Evolutionary conservation across 1,140 invertebrate genomes (phyloP), one percentile per base, ranked within the genome.

Genomic region (Delia radicum): DNA sequence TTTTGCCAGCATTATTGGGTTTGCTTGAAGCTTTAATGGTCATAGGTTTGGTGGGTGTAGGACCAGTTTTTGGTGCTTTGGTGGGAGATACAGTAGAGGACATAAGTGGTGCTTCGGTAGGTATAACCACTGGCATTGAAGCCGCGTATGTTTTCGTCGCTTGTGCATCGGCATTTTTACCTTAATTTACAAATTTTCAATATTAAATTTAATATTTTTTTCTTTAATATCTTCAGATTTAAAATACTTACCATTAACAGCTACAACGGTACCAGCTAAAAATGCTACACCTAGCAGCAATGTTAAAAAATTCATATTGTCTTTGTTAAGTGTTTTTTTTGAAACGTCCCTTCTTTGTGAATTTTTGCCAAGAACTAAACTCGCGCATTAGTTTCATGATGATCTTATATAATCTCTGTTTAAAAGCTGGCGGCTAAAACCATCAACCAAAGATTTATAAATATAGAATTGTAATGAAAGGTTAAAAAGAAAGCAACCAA

Each of bases 1-100:
- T n/a, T n/a, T n/a, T n/a, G n/a, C n/a, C n/a, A n/a, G 61, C 61
- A 63, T 63, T 63, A 27, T 28, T 63, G 8, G 61, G 27, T 28
- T 63, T 63, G 3, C 0, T 21, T 2, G 7, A 18, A 15, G 63
- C 2, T 15, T 29, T 55, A 2, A 33, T 21, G n/a, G 26, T 42
- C 0, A 42, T 21, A 18, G 74, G 33, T 33, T 69, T 78, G 10
- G 74, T 75, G 12, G 55, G 55, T 15, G 28, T 15, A 3, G 63
- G 29, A 6, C 78, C 77, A 27, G 61, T 1, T 10, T 81, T 78
- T 3, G 77, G 77, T 0, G 77, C 80, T 48, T 77, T 80, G 0
- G 80, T 81, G 13, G 81, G 81, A 55, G 76, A 77, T 75, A 75
- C 62, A 24, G 81, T 84, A 26, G 82, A 84, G 73, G 79, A 82